Evolutionary conservation across 1,140 invertebrate genomes (phyloP), one percentile per base, ranked within the genome.

Genomic region (Oryctes rhinoceros): DNA sequence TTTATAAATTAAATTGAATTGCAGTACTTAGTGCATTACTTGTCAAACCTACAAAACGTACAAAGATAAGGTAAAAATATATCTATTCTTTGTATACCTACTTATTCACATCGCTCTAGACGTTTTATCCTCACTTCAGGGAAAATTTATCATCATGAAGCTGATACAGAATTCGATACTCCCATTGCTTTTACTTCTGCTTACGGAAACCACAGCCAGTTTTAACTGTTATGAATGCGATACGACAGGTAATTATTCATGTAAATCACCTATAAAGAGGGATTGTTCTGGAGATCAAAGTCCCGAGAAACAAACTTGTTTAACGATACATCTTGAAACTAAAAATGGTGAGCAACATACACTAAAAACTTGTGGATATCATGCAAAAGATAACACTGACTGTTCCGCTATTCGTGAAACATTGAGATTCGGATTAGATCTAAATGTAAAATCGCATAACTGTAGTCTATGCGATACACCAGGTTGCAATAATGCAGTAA

Each of bases 221-320:
- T 30, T 67, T 18, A 13, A 67, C 9, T 67, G 65, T 67, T 67
- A 67, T 24, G 65, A 67, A 67, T 67, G 65, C 11, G 65, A 67
- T 24, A 24, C 65, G 2, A 35, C 15, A 11, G 30, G 30, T 24
- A 35, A 67, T 67, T 10, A 18, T 18, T 24, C 65, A 18, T 67
- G 65, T 67, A 35, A 24, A 5, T 24, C 65, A 67, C 13, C 49
- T 15, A 0, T n/a, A 1, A 5, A 4, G 4, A 67, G 6, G 18
- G 65, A 67, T 9, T 67, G 65, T 11, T 67, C 65, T 18, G 5
- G 7, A 24, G 65, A 67, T 67, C 15, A 18, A 20, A 18, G 24
- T 67, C 3, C 65, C 7, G 7, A 20, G 11, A 6, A 67, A 2
- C 18, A 6, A 67, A 67, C 0, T 30, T 67, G 65, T 24, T 67